Evolutionary conservation across 2,888 invertebrate genomes (phyloP).

Genomic region (Philereme transversata): DNA sequence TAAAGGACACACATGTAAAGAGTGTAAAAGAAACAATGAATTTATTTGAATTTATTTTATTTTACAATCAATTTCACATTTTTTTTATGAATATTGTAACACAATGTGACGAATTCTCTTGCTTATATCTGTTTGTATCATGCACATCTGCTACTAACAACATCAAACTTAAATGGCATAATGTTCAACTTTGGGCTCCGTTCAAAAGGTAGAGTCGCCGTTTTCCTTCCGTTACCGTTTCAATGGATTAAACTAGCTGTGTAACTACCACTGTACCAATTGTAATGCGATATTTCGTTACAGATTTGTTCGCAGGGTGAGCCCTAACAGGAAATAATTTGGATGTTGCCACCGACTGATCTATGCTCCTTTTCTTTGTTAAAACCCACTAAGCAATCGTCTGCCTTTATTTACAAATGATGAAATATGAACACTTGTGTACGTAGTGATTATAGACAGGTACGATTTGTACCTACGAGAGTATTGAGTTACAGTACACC

Average conservation of each 20-base stretch:
- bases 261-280: constrained; percentile 50
- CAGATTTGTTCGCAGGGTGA: constrained; percentile 77
- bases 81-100: no score
- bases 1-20: no score
- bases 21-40: no score
- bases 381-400: constrained; percentile 56
- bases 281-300: constrained; percentile 76
- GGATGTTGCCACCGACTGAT: constrained; percentile 68
- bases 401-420: constrained; percentile 43
- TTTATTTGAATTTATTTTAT: no score
- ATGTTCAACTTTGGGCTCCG: no score
- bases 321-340: constrained; percentile 73
- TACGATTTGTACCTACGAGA: constrained; percentile 44
- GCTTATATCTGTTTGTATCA: no score
- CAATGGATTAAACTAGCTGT: constrained; percentile 1
- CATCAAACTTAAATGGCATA: no score
- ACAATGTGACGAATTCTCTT: no score
- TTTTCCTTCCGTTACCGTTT: no score
- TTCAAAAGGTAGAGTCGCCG: no score
- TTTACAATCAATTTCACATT: no score
- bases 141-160: no score
- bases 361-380: constrained; percentile 52
- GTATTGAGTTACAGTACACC: constrained; percentile 52
- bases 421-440: constrained; percentile 58
- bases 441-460: constrained; percentile 56